Base-by-base conservation (phyloP, 2,888 invertebrate species). In the Eilema caniola region DNA sequence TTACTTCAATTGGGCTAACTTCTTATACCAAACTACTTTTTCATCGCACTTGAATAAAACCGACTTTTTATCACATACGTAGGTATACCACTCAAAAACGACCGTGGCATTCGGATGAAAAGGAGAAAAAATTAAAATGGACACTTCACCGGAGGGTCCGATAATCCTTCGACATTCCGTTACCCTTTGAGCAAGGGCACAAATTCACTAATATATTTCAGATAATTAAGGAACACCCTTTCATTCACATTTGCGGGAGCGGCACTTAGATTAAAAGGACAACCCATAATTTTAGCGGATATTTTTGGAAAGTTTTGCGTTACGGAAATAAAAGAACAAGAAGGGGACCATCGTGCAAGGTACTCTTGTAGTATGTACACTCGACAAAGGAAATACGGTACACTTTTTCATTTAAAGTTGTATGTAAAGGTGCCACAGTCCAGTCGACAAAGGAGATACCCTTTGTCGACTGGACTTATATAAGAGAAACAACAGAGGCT, bases 151-250 rank as follows among this genome's bases (percentile, higher is more conserved):
- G 59, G 56, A 78, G 75, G 76, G 64, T 71, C 77, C 81, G 83
- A 85, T 85, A 85, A 85, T 85, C 83, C 82, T 77, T 80, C 79
- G 77, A 83, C 83, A 80, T 80, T 81, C 73, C 80, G 70, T 66
- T 62, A 70, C 72, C 77, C 77, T 69, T 63, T 69, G 69, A 61
- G 72, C 25, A 60, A 66, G 62, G 72, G 68, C 62, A 61, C 70
- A 37, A 73, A 68, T 71, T 66, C 67, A 66, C 65, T 83, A 75
- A 79, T 81, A 79, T 75, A 83, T 81, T 79, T 75, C 70, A 72
- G 72, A 74, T 81, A 79, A 80, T 80, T 80, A 74, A 81, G 72
- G 71, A 70, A 71, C 74, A 67, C 53, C 61, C 78, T 76, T 79
- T 79, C 78, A 74, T 76, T 61, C 73, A 69, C 66, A 72, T 74